Evolutionary conservation across 2,888 invertebrate genomes (phyloP), one percentile per base, ranked within the genome.

Genomic region (Sarcophaga carnaria): DNA sequence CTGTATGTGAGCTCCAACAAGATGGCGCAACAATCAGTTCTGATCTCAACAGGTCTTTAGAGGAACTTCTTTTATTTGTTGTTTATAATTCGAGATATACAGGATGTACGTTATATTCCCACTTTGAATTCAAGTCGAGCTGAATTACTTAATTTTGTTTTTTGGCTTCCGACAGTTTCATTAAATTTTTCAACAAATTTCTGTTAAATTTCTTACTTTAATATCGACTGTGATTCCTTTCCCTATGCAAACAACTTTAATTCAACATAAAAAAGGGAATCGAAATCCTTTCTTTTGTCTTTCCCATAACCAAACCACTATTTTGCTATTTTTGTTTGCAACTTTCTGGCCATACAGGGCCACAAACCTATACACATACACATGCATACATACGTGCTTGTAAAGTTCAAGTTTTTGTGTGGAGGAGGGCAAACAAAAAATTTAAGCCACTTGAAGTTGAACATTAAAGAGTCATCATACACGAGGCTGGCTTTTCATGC

Each of bases 401-500:
- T 37, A 37, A 37, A 8, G 37, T 37, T 37, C 37, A 37, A 54
- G 54, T 49, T 0, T 45, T 5, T 20, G 25, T 66, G 4, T 60
- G n/a, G 11, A 64, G 37, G 3, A 20, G 8, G 27, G 14, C 76
- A 45, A 4, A 12, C 59, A 66, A 59, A 80, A 80, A 83, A 77
- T 66, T 76, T 70, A 81, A 86, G 37, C 83, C 86, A 83, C 86
- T 86, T 80, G 14, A 80, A 76, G 74, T 83, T 72, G 79, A 83
- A 82, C 82, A 85, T 74, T 75, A 70, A 84, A 83, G 79, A 85
- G 83, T 79, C 82, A 80, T 78, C 77, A 54, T 87, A 69, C 76
- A 76, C 60, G 83, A 75, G 78, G 70, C 87, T 77, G 54, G 14
- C 66, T 10, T 60, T 69, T 79, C 63, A 79, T 84, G 79, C 81